Evolutionary conservation across 2,888 invertebrate genomes (phyloP), one percentile per base, ranked within the genome.

Genomic region (Monochamus alternatus): DNA sequence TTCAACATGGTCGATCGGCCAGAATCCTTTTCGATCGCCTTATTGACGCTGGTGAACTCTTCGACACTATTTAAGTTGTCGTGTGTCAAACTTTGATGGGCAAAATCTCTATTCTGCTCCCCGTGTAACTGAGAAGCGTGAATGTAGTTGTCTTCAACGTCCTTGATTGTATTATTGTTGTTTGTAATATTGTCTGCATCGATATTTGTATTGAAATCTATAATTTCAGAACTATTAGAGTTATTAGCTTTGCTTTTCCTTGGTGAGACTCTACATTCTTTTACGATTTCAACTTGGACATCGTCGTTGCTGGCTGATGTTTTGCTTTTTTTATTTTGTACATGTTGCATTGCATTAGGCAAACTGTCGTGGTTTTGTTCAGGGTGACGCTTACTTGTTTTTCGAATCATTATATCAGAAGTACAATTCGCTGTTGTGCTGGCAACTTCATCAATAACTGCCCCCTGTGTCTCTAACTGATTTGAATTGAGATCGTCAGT

Each of bases 1-100:
- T 10, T 71, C 38, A 55, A 63, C 71, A 71, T 63, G 4, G 71
- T 71, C 10, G 71, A 71, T 10, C 52, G 62, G 32, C 71, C 71
- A 10, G 63, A 71, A 52, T 71, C 71, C 22, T 59, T 69, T 10
- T 60, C 60, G 30, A 8, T 3, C 12, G 22, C 32, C 22, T 47
- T 69, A 55, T 3, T 14, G 22, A 38, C 38, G 2, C 5, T 38
- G 7, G 38, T 38, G 14, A 55, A 55, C n/a, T 55, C n/a, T 51
- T n/a, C 55, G 38, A 38, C 38, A 3, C 55, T 7, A 22, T 55
- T n/a, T 22, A 55, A 7, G 14, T 55, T 55, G 55, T 55, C 14
- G 9, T 52, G 52, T 5, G 52, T 9, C n/a, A 52, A 5, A 52
- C 38, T 55, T 10, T 14, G 64, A 65, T 3, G 47, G 12, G 8